A percentile compares a stretch with the other conserved stretches of the same genome.
Evolutionary conservation across 2,113 vertebrate species (phyloP).

Genomic region (Laterallus jamaicensis): DNA sequence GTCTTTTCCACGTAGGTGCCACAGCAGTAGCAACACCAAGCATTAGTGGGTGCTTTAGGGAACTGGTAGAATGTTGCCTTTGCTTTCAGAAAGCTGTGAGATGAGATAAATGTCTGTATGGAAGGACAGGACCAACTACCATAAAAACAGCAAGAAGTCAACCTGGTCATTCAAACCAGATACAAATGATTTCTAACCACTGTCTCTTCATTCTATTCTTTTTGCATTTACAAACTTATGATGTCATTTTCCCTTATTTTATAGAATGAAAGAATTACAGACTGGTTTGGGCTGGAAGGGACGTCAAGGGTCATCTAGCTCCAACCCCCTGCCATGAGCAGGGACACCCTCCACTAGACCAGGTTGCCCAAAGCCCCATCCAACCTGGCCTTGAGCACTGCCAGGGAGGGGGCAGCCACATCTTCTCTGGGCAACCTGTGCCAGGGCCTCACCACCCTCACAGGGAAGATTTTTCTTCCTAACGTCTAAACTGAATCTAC

Average conservation of each 20-base stretch:
- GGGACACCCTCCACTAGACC: too few species aligned
- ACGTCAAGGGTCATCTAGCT: too few species aligned
- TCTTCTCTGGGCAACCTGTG: too few species aligned
- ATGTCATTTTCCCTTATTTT: background rate
- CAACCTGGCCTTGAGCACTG: too few species aligned
- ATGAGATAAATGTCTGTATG: rapidly evolving
- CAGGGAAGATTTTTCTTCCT: too few species aligned
- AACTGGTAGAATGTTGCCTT: background rate
- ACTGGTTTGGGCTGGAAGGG: too few species aligned
- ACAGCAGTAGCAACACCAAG: background rate
- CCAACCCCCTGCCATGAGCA: too few species aligned
- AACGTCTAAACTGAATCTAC: too few species aligned
- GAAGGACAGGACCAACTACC: background rate
- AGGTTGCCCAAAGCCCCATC: too few species aligned
- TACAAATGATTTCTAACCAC: background rate
- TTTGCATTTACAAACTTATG: background rate
- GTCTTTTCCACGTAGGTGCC: background rate
- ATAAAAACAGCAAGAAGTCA: background rate
- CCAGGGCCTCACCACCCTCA: too few species aligned
- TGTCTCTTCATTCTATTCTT: background rate
- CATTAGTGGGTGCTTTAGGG: background rate
- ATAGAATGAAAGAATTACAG: too few species aligned
- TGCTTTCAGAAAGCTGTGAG: background rate
- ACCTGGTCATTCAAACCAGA: background rate
- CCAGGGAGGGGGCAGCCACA: too few species aligned